These are phyloP conservation scores for Leucophora obtusa DNA, from an alignment of 2,888 invertebrate genomes.

Conservation along the genomic window DNA sequence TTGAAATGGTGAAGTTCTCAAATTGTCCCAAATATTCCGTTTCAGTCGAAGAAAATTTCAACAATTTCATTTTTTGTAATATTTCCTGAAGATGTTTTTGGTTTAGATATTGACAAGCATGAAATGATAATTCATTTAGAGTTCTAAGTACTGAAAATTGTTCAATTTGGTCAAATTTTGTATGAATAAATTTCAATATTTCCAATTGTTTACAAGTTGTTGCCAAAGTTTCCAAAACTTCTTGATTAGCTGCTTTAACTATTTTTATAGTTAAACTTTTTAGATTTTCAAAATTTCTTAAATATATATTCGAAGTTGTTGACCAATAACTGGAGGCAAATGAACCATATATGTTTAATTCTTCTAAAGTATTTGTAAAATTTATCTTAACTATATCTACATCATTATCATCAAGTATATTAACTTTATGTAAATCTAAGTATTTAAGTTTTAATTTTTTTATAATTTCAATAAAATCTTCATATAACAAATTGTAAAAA, in stretches of 20 bases:
- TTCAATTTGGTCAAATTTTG: background rate
- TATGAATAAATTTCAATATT: background rate
- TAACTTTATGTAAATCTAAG: background rate
- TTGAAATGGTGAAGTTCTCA: background rate
- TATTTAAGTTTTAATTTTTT: background rate
- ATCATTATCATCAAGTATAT: background rate
- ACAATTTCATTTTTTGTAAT: background rate
- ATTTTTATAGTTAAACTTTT: background rate
- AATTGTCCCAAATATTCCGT: background rate
- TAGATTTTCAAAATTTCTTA: background rate
- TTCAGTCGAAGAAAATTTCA: background rate
- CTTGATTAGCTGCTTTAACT: background rate
- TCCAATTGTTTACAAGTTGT: background rate
- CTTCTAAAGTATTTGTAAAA: background rate
- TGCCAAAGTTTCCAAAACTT: background rate
- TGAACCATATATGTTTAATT: background rate
- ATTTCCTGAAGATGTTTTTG: background rate
- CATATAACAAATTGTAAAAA: background rate
- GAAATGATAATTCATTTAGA: background rate
- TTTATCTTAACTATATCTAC: background rate
- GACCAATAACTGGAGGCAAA: background rate
- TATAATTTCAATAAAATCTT: background rate
- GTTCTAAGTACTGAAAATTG: background rate
- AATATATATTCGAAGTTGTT: background rate
- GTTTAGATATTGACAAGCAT: background rate